Evolutionary conservation across 2,113 vertebrate species (phyloP), one percentile per base, ranked within the genome.

Genomic region (Acrocephalus kingi): DNA sequence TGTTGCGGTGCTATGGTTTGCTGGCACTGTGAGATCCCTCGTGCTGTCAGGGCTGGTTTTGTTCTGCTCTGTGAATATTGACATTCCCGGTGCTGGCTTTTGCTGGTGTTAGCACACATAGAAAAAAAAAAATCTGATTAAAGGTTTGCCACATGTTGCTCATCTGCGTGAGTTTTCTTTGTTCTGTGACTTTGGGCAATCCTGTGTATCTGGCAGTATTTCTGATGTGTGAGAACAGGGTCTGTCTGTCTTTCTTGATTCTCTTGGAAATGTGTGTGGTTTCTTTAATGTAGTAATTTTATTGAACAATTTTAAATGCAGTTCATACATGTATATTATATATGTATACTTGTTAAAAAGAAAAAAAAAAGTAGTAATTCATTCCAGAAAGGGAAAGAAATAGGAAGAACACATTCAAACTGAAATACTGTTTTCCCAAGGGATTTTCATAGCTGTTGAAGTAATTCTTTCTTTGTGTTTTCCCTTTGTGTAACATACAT

Each of bases 81-180:
- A 78, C 43, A 3, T 63, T 76, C 75, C 43, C 2, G 17, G 45
- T 67, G 66, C 84, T 74, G 77, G 58, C 43, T 95, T 93, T 95
- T 83, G 78, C 90, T 88, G 79, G 41, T 61, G 92, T 77, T 83
- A 66, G 91, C 87, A 74, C 2, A 5, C 51, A 27, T 16, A 56
- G 37, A 39, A 39, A 39, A 45, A 90, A 79, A 87, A 89, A 80
- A 1, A 54, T 10, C 51, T 84, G 93, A 88, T 96, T 90, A 92
- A 94, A 96, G 93, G 88, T 96, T 95, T 77, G 83, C 90, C 93
- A 96, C 96, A 94, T 96, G 96, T 97, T 97, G 93, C 96, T 97
- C 94, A 92, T 96, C 90, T 96, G 92, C 0, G 15, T 13, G 81
- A 78, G 41, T 75, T 92, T 81, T 62, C 79, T 94, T 94, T 96